These are phyloP conservation scores for Zophobas morio DNA, from an alignment of 1,140 invertebrate species.

Conservation along the genomic window DNA sequence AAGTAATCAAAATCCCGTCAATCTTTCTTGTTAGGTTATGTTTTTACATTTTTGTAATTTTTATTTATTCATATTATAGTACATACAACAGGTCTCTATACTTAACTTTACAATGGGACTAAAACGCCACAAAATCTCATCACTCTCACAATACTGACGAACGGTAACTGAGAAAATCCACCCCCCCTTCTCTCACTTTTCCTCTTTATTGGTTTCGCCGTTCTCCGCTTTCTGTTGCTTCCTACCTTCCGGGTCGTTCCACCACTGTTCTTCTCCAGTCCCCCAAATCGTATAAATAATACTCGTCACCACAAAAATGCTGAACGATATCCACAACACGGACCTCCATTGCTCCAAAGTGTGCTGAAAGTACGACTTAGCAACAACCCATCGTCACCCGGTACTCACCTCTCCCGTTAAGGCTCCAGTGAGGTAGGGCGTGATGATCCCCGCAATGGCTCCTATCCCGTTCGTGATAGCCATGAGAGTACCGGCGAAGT, in stretches of 20 bases:
- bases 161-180: not conserved
- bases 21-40: too few species aligned
- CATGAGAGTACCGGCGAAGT: constrained; percentile 87
- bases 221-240: not conserved
- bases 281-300: constrained; percentile 81
- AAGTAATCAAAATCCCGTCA: too few species aligned
- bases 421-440: constrained; percentile 83
- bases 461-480: constrained; percentile 89
- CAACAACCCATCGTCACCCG: not conserved
- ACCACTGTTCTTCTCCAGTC: constrained; percentile 80
- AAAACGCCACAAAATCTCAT: too few species aligned
- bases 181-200: constrained; percentile 1
- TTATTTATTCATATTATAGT: too few species aligned
- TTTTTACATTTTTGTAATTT: too few species aligned
- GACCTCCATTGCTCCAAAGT: constrained; percentile 83
- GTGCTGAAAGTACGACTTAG: constrained; percentile 71
- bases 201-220: not conserved
- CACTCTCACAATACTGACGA: too few species aligned
- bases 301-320: constrained; percentile 81
- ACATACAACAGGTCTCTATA: too few species aligned
- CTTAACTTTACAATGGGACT: too few species aligned
- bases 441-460: constrained; percentile 86
- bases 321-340: constrained; percentile 88
- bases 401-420: constrained; percentile 79
- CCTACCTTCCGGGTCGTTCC: constrained; percentile 69